Evolutionary conservation across 2,888 invertebrate species (phyloP).

Genomic region (Clepsis dumicolana): DNA sequence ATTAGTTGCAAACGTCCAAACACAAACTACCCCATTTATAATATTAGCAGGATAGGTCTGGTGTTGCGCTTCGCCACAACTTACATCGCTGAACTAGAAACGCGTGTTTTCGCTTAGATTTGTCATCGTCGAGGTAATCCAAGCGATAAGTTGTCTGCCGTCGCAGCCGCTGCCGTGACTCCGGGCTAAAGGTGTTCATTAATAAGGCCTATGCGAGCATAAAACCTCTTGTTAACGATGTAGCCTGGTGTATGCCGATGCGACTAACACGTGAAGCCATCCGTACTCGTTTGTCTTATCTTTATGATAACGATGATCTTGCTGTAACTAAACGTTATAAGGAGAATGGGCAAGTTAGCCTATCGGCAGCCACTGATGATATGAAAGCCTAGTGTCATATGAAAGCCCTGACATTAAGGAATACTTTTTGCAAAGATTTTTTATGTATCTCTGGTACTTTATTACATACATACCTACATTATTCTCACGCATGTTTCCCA

Average conservation of each 20-base stretch:
- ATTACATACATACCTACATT: too few species aligned
- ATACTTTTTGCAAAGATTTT: too few species aligned
- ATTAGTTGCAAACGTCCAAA: too few species aligned
- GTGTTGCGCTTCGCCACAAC: background rate
- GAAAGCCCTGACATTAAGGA: too few species aligned
- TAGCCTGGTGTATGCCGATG: background rate
- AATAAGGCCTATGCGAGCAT: constrained; percentile 26
- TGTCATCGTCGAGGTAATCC: constrained; percentile 59
- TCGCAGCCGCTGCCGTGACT: constrained; percentile 19
- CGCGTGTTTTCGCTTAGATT: constrained; percentile 54
- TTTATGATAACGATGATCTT: background rate
- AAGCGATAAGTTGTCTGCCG: constrained; percentile 41
- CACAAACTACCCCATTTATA: too few species aligned
- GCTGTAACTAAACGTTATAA: background rate
- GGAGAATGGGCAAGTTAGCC: too few species aligned
- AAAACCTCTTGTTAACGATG: constrained; percentile 13
- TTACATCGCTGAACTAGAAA: background rate
- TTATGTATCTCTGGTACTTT: too few species aligned
- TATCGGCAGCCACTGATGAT: too few species aligned
- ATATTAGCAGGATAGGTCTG: too few species aligned
- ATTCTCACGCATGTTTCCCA: too few species aligned
- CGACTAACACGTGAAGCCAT: constrained; percentile 4
- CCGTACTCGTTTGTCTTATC: background rate
- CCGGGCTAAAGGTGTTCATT: constrained; percentile 39
- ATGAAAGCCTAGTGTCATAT: too few species aligned